Conservation (phyloP, 2,888 invertebrate genomes). For the Hecatera dysodea region DNA sequence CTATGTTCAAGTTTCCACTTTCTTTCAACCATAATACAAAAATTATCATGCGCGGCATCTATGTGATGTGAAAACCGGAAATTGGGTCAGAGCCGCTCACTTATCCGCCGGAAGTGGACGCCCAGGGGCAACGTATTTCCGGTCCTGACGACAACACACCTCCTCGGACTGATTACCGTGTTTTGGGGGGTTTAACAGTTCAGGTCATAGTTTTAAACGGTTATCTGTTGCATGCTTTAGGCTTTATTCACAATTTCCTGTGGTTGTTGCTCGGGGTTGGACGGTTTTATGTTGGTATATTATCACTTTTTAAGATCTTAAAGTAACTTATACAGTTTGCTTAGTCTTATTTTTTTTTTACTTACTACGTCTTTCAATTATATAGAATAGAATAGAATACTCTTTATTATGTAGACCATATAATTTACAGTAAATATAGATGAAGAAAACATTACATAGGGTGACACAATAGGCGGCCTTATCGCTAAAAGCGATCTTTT, state of each 20-base stretch:
- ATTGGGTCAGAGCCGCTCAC: slow-evolving; percentile 86
- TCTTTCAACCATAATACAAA: slow-evolving; percentile 62
- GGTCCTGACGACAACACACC: slow-evolving; percentile 84
- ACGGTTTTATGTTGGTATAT: neutral
- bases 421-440: too few species aligned
- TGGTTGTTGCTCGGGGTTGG: neutral
- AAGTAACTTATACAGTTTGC: too few species aligned
- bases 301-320: neutral
- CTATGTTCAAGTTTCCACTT: slow-evolving; percentile 23
- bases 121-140: slow-evolving; percentile 87
- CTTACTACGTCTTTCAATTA: too few species aligned
- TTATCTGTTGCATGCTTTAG: slow-evolving; percentile 32
- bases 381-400: too few species aligned
- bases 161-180: slow-evolving; percentile 71
- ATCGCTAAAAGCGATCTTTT: too few species aligned
- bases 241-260: slow-evolving; percentile 30
- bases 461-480: too few species aligned
- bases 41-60: slow-evolving; percentile 80
- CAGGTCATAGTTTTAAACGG: slow-evolving; percentile 48
- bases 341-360: too few species aligned
- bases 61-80: slow-evolving; percentile 87
- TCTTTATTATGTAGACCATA: too few species aligned
- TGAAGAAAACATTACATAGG: too few species aligned
- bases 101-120: slow-evolving; percentile 85
- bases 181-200: slow-evolving; percentile 56